phyloP scores from a whole-genome alignment of 2,797 vertebrate species.

The Sciurus vulgaris region DNA sequence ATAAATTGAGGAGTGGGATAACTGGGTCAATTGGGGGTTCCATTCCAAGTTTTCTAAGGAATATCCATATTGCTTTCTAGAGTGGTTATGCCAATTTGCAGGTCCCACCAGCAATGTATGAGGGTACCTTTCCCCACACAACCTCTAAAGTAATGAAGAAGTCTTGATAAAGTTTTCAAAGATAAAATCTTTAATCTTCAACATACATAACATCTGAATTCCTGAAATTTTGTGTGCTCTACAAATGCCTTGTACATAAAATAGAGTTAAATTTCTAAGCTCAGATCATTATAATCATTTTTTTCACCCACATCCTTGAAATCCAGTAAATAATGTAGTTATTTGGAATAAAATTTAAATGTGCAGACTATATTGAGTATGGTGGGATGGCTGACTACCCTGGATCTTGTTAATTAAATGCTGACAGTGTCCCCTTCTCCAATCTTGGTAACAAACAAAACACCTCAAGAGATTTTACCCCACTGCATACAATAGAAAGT shows the following conservation, averaged over 20 bases:
- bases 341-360: not conserved
- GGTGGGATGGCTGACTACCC: not conserved
- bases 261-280: not conserved
- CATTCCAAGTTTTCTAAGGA: too few species aligned
- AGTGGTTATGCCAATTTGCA: too few species aligned
- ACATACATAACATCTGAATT: not conserved
- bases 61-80: too few species aligned
- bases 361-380: not conserved
- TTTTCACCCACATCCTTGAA: not conserved
- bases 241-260: not conserved
- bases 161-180: not conserved
- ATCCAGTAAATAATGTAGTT: not conserved
- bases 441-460: not conserved
- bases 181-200: not conserved
- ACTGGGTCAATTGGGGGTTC: too few species aligned
- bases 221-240: not conserved
- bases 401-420: slow-evolving; percentile 1
- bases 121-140: too few species aligned
- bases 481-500: not conserved
- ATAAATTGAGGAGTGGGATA: too few species aligned
- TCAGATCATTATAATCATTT: not conserved
- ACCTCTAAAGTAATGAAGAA: not conserved
- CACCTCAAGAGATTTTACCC: not conserved
- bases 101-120: too few species aligned
- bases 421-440: not conserved